A percentile compares a stretch with the other conserved stretches of the same genome.
phyloP scores from a whole-genome alignment of 2,113 vertebrate species.

The Myrmecobius fasciatus region DNA sequence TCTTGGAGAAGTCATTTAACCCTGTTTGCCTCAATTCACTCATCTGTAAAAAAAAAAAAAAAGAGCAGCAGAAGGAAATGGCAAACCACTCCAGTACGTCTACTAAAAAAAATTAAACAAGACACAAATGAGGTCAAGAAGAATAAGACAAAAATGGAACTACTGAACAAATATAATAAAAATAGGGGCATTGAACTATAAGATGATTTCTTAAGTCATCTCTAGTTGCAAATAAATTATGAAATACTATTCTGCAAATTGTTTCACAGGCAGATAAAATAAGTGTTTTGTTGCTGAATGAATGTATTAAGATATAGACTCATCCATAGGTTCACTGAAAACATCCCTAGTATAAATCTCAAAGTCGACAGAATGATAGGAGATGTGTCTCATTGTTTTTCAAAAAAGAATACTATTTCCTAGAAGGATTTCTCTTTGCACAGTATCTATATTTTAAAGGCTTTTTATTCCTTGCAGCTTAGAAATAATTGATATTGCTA shows the following conservation, averaged over 20 bases:
- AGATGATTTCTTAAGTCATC: not conserved
- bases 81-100: not conserved
- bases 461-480: not conserved
- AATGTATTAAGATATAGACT: not conserved
- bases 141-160: not conserved
- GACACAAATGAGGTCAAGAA: not conserved
- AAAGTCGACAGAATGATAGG: not conserved
- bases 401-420: not conserved
- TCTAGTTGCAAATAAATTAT: not conserved
- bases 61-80: not conserved
- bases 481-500: not conserved
- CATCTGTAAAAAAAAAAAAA: not conserved
- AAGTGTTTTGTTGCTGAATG: not conserved
- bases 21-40: not conserved
- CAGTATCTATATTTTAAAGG: not conserved
- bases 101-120: not conserved
- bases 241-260: not conserved
- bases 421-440: not conserved
- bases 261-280: not conserved
- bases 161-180: not conserved
- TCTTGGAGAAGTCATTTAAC: not conserved
- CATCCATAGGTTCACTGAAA: not conserved
- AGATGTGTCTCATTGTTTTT: not conserved
- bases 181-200: not conserved
- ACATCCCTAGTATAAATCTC: not conserved